A percentile compares a stretch with the other conserved stretches of the same genome.
Evolutionary conservation across 1,140 invertebrate genomes (phyloP).

Genomic region (Papilio polyxenes): DNA sequence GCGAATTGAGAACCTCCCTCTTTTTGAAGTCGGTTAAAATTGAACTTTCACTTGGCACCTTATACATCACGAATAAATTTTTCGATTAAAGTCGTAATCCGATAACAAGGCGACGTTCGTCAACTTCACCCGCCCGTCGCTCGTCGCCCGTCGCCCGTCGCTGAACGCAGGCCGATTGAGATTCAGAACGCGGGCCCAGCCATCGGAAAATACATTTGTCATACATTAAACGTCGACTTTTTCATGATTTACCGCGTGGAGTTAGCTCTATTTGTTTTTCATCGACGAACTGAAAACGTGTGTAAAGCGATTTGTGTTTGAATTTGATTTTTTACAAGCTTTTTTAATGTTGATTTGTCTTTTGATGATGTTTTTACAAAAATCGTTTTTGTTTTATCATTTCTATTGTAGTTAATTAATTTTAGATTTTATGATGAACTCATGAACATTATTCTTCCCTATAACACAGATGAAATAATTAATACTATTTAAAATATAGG

Average conservation of each 20-base stretch:
- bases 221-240: conserved; percentile 62
- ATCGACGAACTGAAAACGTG: conserved; percentile 16
- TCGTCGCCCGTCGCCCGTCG: conserved; percentile 41
- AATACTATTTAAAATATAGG: no score
- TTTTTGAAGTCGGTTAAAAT: no score
- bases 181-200: conserved; percentile 61
- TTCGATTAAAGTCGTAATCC: conserved; percentile 51
- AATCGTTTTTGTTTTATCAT: neutral
- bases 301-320: conserved; percentile 17
- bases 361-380: neutral
- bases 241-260: conserved; percentile 50
- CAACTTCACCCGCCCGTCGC: conserved; percentile 31
- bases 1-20: no score
- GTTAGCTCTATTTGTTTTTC: conserved; percentile 33
- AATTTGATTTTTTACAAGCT: neutral
- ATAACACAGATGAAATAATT: no score
- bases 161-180: conserved; percentile 49
- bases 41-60: conserved; percentile 8
- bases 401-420: neutral
- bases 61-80: conserved; percentile 43
- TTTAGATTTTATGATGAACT: neutral
- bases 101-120: conserved; percentile 50
- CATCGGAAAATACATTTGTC: conserved; percentile 72
- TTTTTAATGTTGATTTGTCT: neutral
- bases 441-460: no score